Evolutionary conservation across 2,113 vertebrate genomes (phyloP), one percentile per base, ranked within the genome.

Genomic region (Aptenodytes forsteri): DNA sequence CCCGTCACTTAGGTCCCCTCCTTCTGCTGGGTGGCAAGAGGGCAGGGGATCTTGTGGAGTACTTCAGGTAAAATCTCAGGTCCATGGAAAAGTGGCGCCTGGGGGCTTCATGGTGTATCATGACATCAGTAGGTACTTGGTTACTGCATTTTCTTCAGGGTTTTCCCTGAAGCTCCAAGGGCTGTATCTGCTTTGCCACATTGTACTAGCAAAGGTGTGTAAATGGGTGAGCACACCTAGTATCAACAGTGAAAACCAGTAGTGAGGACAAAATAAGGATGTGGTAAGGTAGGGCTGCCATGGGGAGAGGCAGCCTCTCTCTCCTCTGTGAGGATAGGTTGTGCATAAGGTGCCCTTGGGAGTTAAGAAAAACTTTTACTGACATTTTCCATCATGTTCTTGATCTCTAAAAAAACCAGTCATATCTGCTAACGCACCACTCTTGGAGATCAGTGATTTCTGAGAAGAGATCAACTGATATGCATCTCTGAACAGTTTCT

Each of bases 41-140:
- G 42, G 42, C 42, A 42, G 42, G 42, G 6, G 42, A 42, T 42
- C 42, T 42, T 42, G 42, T 42, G 42, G 42, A 42, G 16, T 80
- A 23, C 32, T 67, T 90, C 21, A 69, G 36, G 6, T 83, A 49
- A 66, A 59, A 54, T 76, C 66, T 83, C 38, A n/a, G 26, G 27
- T 59, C 25, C 2, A 1, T 47, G 73, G 14, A 94, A 59, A 38
- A 87, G 40, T 0, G 0, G 34, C 0, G 0, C 47, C 17, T 54
- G 7, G 23, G 14, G 13, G 5, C 34, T 88, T 83, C 7, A 17
- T 69, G 38, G 30, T 65, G 6, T 80, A n/a, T 40, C 27, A 7
- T 61, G 49, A 14, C 29, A 80, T 40, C 16, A 56, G 5, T 16
- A 83, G 27, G 16, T 86, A 56, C 16, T 44, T 59, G 56, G 20